These are phyloP conservation scores for Coptodon bakossiorum DNA, from an alignment of 2,113 vertebrate species.

Conservation along the genomic window DNA sequence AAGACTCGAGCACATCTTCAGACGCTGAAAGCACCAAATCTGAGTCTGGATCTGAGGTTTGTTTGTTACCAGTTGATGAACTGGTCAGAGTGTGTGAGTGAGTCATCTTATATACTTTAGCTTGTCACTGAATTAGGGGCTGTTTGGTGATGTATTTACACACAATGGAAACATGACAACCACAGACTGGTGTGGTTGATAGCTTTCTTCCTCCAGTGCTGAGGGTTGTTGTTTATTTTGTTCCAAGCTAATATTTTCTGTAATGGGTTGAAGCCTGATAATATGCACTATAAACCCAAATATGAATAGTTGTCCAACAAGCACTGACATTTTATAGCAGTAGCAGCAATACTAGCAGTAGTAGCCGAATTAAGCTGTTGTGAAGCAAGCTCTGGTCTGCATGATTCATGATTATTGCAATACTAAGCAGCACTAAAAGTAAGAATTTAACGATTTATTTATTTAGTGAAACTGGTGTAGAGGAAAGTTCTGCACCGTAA, in stretches of 20 bases:
- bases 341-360: not conserved
- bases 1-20: not conserved
- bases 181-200: fast-evolving
- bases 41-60: not conserved
- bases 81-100: not conserved
- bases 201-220: not conserved
- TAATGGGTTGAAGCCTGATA: not conserved
- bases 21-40: not conserved
- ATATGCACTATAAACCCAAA: not conserved
- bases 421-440: fast-evolving
- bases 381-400: fast-evolving
- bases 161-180: not conserved
- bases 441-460: not conserved
- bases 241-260: not conserved
- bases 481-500: not conserved
- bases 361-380: not conserved
- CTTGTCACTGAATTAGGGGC: not conserved
- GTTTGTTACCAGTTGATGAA: not conserved
- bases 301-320: not conserved
- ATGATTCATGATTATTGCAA: not conserved
- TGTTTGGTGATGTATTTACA: not conserved
- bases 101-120: not conserved
- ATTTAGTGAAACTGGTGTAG: fast-evolving
- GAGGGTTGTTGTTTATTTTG: not conserved
- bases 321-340: not conserved